Conservation (phyloP, 2,888 invertebrate species). For the Drosophila ustulata region DNA sequence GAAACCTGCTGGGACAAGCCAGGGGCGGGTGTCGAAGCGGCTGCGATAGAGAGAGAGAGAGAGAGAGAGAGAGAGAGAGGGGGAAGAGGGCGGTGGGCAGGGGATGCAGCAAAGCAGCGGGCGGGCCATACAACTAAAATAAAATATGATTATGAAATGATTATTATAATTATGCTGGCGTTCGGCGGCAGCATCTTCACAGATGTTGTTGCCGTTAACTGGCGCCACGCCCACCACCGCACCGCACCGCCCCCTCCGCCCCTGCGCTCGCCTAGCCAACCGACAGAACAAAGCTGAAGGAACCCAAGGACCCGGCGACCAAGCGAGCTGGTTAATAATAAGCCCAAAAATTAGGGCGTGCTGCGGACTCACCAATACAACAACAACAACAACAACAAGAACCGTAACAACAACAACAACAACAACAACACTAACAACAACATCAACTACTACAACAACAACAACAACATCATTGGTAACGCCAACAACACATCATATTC, state of each 20-base stretch:
- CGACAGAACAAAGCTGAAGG: constrained; percentile 14
- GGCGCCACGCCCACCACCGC: constrained; percentile 53
- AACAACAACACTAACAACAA: not conserved
- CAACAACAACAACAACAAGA: constrained; percentile 31
- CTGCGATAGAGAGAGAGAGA: not conserved
- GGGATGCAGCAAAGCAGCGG: constrained; percentile 43
- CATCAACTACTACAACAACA: constrained; percentile 2
- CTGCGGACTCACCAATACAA: constrained; percentile 54
- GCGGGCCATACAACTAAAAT: constrained; percentile 67
- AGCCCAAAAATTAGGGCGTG: constrained; percentile 78
- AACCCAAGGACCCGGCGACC: constrained; percentile 27
- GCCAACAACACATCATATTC: constrained; percentile 44
- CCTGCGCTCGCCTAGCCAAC: not conserved
- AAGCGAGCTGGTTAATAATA: constrained; percentile 81
- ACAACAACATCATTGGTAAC: not conserved
- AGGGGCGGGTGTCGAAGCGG: constrained; percentile 23
- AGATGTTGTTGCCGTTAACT: constrained; percentile 82
- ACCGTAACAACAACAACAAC: constrained; percentile 3
- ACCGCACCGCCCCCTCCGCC: too few relatives aligned
- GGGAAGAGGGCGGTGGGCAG: not conserved
- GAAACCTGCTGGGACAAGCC: constrained; percentile 55
- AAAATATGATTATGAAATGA: constrained; percentile 84
- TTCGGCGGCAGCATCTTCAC: constrained; percentile 70
- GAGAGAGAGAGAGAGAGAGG: not conserved
- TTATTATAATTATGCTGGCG: constrained; percentile 82